phyloP scores from a whole-genome alignment of 2,113 vertebrate genomes.

The Phylloscopus trochiloides region DNA sequence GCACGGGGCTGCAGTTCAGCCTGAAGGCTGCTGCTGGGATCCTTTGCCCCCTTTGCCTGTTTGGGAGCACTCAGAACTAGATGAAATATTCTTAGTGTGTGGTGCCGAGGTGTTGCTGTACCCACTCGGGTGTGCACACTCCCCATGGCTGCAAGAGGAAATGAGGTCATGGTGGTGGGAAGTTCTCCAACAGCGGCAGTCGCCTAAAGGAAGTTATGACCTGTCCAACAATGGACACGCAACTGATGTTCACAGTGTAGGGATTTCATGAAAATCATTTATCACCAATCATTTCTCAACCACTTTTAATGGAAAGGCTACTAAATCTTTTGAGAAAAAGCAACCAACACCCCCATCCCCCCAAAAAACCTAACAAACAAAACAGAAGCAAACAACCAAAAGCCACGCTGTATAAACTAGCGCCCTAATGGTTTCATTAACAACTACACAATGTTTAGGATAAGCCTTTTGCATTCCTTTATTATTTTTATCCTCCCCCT shows the following conservation, averaged over 20 bases:
- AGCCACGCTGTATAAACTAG: not conserved
- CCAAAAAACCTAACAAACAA: fast-evolving
- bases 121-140: fast-evolving
- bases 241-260: not conserved
- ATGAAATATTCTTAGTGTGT: not conserved
- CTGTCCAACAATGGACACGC: not conserved
- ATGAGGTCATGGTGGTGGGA: not conserved
- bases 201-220: fast-evolving
- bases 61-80: not conserved
- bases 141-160: not conserved
- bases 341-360: fast-evolving
- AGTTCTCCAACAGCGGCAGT: not conserved
- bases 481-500: not conserved
- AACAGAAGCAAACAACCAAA: not conserved
- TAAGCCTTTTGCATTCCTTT: not conserved
- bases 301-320: not conserved
- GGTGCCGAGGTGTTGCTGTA: not conserved
- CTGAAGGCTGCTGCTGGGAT: not conserved
- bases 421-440: not conserved
- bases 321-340: not conserved
- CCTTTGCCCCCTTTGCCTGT: not conserved
- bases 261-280: not conserved
- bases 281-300: not conserved
- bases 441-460: not conserved
- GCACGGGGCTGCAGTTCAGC: not conserved